phyloP scores from a whole-genome alignment of 2,888 invertebrate genomes.

The Calameuta idolon region DNA sequence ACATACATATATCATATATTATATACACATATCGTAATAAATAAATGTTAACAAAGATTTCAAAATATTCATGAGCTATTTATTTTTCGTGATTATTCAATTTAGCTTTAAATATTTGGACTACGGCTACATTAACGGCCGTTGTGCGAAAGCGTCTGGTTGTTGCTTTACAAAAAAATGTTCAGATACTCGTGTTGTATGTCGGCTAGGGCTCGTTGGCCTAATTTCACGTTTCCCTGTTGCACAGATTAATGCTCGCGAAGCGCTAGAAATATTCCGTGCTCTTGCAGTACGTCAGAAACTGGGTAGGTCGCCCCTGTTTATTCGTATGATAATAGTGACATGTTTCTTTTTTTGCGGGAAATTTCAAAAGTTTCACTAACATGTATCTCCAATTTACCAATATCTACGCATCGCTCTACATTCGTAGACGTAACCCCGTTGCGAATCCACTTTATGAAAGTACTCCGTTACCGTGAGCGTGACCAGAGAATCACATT shows the following conservation, averaged over 20 bases:
- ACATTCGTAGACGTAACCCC: too few species aligned
- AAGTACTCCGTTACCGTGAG: neutral
- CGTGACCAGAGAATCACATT: neutral
- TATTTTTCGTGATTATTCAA: too few species aligned
- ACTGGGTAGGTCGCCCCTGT: neutral
- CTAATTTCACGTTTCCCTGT: neutral
- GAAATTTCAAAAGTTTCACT: neutral
- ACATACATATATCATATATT: too few species aligned
- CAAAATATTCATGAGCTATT: neutral
- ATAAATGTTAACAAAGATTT: neutral
- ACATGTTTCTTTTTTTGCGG: neutral
- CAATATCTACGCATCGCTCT: too few species aligned
- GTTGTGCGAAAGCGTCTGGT: neutral
- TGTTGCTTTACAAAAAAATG: neutral
- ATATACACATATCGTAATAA: neutral
- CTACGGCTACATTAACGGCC: neutral
- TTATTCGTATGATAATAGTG: neutral
- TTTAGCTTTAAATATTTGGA: neutral
- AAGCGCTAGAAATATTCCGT: neutral
- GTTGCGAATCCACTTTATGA: neutral
- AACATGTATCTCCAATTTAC: neutral
- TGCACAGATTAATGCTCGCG: neutral
- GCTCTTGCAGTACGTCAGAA: neutral
- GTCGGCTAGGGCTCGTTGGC: neutral
- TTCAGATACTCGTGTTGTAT: neutral